Evolutionary conservation across 2,888 invertebrate species (phyloP).

Genomic region (Osmoderma eremita): DNA sequence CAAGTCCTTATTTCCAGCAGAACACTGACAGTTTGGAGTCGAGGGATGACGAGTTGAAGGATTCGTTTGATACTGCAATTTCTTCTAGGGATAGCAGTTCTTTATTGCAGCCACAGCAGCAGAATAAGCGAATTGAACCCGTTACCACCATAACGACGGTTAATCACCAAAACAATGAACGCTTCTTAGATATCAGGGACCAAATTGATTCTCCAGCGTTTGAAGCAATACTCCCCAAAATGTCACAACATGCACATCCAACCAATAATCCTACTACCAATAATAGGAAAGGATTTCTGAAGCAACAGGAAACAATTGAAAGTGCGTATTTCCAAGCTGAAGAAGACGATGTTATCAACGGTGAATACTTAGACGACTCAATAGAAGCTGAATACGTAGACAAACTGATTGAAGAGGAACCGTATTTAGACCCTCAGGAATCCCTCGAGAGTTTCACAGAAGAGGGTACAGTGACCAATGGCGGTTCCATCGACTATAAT

Average conservation of each 20-base stretch:
- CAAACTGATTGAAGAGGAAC: conserved; percentile 44
- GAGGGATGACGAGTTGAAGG: conserved; percentile 67
- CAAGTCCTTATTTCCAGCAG: conserved; percentile 62
- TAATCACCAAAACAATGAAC: conserved; percentile 1
- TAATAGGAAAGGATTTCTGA: conserved; percentile 61
- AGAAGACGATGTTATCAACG: conserved; percentile 28
- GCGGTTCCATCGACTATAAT: conserved; percentile 53
- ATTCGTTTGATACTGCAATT: conserved; percentile 68
- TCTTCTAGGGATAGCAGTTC: conserved; percentile 62
- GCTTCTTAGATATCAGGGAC: conserved; percentile 50
- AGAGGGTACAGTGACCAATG: conserved; percentile 56
- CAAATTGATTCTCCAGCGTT: conserved; percentile 44
- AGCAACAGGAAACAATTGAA: conserved; percentile 65
- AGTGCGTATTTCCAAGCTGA: conserved; percentile 51
- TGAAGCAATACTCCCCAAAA: conserved; percentile 56
- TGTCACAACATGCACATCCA: too few species aligned
- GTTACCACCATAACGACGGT: not conserved
- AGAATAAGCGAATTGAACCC: conserved; percentile 50
- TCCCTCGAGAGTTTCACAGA: conserved; percentile 65
- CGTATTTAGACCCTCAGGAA: conserved; percentile 57
- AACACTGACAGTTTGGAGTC: conserved; percentile 68
- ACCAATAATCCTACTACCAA: conserved; percentile 29
- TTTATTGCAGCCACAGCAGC: conserved; percentile 59
- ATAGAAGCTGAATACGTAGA: conserved; percentile 40
- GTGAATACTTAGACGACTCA: conserved; percentile 37